These are phyloP conservation scores for Cyclura pinguis DNA, from an alignment of 2,797 vertebrate genomes.

Conservation along the genomic window DNA sequence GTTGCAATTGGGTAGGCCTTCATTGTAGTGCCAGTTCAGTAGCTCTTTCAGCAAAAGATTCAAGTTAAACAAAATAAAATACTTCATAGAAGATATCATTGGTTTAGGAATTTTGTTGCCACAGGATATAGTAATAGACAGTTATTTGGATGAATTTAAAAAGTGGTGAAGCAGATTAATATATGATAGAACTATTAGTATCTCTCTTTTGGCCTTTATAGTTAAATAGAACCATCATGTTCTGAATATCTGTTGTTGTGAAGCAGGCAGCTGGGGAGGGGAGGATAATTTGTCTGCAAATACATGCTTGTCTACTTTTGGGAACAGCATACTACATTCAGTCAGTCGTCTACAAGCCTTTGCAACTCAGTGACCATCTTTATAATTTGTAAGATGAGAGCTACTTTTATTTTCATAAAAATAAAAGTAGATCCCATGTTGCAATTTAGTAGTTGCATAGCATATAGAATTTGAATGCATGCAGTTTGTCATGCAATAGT, in stretches of 20 bases:
- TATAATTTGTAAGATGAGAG: too few relatives aligned
- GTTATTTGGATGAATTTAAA: neutral
- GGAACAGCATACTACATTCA: neutral
- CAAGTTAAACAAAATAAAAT: neutral
- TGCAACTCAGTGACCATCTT: too few relatives aligned
- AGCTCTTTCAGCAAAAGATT: neutral
- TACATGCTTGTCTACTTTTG: neutral
- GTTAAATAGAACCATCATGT: neutral
- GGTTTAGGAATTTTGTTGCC: neutral
- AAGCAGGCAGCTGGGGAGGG: too few relatives aligned
- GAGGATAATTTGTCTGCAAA: neutral
- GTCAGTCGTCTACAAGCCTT: too few relatives aligned
- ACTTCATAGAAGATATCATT: neutral
- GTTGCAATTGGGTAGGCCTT: too few relatives aligned
- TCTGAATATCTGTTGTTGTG: neutral
- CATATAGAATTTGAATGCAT: too few relatives aligned
- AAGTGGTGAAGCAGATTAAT: neutral
- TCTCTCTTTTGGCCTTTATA: neutral
- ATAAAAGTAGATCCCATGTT: too few relatives aligned
- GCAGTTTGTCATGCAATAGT: too few relatives aligned
- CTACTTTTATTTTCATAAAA: too few relatives aligned
- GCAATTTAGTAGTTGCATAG: too few relatives aligned
- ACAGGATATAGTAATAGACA: neutral
- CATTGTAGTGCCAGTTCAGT: neutral
- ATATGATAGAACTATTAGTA: neutral